Base-by-base conservation (phyloP, 2,113 vertebrate genomes). In the Spilogale gracilis region DNA sequence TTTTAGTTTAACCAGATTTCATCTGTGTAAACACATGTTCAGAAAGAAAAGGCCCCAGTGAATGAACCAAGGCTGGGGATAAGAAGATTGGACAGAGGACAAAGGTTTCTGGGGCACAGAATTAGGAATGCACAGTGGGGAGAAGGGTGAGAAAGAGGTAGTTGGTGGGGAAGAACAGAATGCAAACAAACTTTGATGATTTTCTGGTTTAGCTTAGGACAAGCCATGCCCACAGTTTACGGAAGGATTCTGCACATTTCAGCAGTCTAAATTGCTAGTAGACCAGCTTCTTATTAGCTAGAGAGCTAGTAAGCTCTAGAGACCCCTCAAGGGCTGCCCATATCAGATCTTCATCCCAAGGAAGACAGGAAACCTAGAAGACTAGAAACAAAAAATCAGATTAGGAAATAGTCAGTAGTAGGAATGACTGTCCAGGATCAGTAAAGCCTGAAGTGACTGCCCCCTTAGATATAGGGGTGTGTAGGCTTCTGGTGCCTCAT, bases 281-380 rank as follows among this genome's bases (percentile, higher is more conserved):
- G 87, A 74, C 9, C 58, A 67, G 25, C 30, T 65, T 79, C 27
- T 63, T 48, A 50, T 10, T 54, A 14, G 52, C 52, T 54, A 54
- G 52, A 54, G 52, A 13, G 52, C 52, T 54, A 54, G 52, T 54
- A 54, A 54, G 20, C 23, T 38, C 86, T 81, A 60, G 74, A 91
- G 27, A 79, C 27, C 18, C 3, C 43, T 90, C 43, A 16, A 58
- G 45, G 50, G 20, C 38, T 50, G 8, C 1, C 20, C 50, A 78
- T 5, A 23, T 21, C 12, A 61, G 27, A 12, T 60, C 78, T 91
- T 93, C 73, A 56, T 82, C 89, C 60, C 16, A 43, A 89, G 67
- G 67, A 95, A 97, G 56, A 74, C 2, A 23, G 9, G 69, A 89
- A 91, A 87, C 87, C 17, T 45, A 86, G 60, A 95, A 85, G 30